Percentiles rank a stretch among this genome's conserved stretches.
These are phyloP conservation scores for Rhagonycha lutea DNA, from an alignment of 2,888 invertebrate species.

Conservation along the genomic window DNA sequence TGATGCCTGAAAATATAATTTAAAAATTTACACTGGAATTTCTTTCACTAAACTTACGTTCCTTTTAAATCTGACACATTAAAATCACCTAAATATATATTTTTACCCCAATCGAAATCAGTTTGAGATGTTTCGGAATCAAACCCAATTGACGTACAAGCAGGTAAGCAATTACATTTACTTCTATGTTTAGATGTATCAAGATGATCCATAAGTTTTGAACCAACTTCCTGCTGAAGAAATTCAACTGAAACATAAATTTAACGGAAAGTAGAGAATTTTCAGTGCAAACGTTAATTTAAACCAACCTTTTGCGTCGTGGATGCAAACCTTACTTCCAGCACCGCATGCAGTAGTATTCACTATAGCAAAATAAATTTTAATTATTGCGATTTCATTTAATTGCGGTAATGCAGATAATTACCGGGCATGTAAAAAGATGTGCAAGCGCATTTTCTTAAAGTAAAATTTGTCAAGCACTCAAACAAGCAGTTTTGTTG, in stretches of 20 bases:
- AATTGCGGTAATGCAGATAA: constrained; percentile 5
- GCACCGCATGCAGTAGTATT: not conserved
- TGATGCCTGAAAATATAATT: not conserved
- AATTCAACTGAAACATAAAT: not conserved
- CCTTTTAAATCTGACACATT: not conserved
- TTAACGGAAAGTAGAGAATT: constrained; percentile 1
- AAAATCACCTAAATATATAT: not conserved
- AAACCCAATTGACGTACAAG: not conserved
- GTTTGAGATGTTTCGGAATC: not conserved
- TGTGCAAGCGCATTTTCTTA: constrained; percentile 34
- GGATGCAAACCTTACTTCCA: not conserved
- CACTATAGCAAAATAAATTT: not conserved
- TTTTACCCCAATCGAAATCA: not conserved
- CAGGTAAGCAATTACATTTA: not conserved
- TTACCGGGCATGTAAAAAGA: constrained; percentile 42
- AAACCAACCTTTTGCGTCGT: not conserved
- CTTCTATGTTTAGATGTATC: not conserved
- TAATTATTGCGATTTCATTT: not conserved
- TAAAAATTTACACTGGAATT: too few species aligned
- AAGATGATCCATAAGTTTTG: not conserved
- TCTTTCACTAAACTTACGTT: not conserved
- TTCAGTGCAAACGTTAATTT: not conserved
- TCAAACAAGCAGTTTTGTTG: constrained; percentile 40
- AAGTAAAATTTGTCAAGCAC: constrained; percentile 38
- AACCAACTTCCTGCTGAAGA: not conserved